phyloP scores from a whole-genome alignment of 2,888 invertebrate species.

The Drosophila gaucha region DNA sequence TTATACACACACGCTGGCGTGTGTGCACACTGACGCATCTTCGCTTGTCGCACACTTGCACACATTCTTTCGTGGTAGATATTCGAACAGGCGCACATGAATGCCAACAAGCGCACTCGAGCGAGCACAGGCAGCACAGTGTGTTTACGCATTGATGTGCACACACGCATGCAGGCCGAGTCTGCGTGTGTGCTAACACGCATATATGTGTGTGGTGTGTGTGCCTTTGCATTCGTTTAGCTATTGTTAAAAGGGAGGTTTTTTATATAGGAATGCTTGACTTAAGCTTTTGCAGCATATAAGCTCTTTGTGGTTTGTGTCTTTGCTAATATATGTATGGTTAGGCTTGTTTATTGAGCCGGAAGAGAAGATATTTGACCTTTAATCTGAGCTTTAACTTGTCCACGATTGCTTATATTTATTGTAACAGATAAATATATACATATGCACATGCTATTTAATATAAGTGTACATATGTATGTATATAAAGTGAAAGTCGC shows the following conservation, averaged over 20 bases:
- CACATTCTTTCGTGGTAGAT: constrained; percentile 82
- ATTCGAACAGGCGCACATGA: constrained; percentile 75
- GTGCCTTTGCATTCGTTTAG: not conserved
- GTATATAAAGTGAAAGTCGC: no score
- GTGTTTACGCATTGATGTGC: constrained; percentile 32
- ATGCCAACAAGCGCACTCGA: constrained; percentile 22
- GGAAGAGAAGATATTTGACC: not conserved
- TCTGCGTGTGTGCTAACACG: constrained; percentile 9
- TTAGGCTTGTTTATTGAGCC: no score
- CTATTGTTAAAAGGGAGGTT: constrained; percentile 1
- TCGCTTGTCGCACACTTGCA: constrained; percentile 68
- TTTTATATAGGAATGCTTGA: constrained; percentile 7
- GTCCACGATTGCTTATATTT: no score
- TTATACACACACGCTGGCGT: constrained; percentile 12
- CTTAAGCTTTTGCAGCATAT: not conserved
- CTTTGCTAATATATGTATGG: constrained; percentile 12
- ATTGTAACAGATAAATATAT: no score
- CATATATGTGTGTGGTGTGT: not conserved
- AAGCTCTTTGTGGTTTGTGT: constrained; percentile 42
- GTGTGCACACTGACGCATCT: constrained; percentile 51
- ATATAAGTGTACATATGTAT: no score
- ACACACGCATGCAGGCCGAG: constrained; percentile 22
- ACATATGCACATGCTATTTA: no score
- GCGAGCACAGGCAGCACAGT: constrained; percentile 23
- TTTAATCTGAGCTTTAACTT: not conserved